Conservation (phyloP, 2,888 invertebrate genomes). For the Chymomyza procnemis region DNA sequence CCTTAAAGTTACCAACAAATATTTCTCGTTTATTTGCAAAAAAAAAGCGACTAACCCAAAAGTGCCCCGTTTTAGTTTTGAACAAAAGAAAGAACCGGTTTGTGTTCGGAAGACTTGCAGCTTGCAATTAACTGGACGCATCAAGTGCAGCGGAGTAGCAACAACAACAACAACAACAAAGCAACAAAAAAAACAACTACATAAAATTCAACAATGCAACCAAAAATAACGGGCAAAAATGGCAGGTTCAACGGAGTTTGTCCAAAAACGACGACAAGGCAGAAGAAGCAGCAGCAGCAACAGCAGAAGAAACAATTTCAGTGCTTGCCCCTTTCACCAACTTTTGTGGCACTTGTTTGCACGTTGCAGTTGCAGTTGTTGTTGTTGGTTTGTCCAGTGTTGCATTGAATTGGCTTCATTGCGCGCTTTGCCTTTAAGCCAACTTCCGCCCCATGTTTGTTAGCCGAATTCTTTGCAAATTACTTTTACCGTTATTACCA, state of each 20-base stretch:
- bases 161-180: constrained; percentile 30
- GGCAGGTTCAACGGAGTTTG: neutral
- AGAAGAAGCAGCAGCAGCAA: neutral
- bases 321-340: neutral
- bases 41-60: neutral
- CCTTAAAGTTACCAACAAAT: no score
- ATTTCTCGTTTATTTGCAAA: no score
- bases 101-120: constrained; percentile 5
- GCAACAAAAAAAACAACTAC: constrained; percentile 30
- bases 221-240: neutral
- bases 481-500: constrained; percentile 60
- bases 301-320: neutral
- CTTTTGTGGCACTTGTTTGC: constrained; percentile 34
- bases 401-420: constrained; percentile 69
- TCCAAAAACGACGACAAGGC: neutral
- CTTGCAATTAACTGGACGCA: constrained; percentile 25
- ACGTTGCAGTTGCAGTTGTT: constrained; percentile 19
- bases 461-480: constrained; percentile 54
- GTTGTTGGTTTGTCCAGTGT: constrained; percentile 16
- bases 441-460: constrained; percentile 43
- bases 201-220: neutral
- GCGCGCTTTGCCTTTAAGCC: neutral
- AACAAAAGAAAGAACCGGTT: constrained; percentile 3
- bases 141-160: constrained; percentile 29
- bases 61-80: constrained; percentile 15